Percentiles rank a stretch among this genome's conserved stretches.
Evolutionary conservation across 37 sponge, comb jelly and placozoan species (phyloP).

Genomic region (Theonella swinhoei): DNA sequence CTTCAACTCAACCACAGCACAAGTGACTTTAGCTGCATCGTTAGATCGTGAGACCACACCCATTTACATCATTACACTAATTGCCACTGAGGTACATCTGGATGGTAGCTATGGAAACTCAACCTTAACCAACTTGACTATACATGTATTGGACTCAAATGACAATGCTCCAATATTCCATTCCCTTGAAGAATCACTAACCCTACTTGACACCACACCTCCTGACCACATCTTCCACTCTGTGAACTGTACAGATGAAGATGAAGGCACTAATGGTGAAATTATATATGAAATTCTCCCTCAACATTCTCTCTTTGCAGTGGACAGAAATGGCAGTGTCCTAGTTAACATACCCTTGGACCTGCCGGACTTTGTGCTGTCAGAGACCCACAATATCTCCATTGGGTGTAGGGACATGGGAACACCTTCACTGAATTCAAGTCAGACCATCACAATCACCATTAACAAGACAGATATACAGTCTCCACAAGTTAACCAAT

Average conservation of each 20-base stretch:
- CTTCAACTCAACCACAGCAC: too few relatives aligned
- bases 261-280: conserved; percentile 11
- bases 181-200: too few relatives aligned
- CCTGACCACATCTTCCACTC: conserved; percentile 1
- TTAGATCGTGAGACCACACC: too few relatives aligned
- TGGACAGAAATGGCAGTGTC: background rate
- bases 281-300: conserved; percentile 2
- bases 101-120: too few relatives aligned
- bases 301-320: conserved; percentile 16
- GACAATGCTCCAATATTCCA: conserved; percentile 54
- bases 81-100: too few relatives aligned
- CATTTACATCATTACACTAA: too few relatives aligned
- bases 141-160: conserved; percentile 53
- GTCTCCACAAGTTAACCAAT: background rate
- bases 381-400: background rate
- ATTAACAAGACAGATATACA: background rate
- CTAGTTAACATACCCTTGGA: background rate
- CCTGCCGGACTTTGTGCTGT: background rate
- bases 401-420: background rate
- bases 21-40: too few relatives aligned
- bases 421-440: background rate
- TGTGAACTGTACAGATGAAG: conserved; percentile 37
- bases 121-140: too few relatives aligned
- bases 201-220: background rate
- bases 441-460: background rate